phyloP scores from a whole-genome alignment of 1,140 invertebrate species.

The Calosoma granatense region DNA sequence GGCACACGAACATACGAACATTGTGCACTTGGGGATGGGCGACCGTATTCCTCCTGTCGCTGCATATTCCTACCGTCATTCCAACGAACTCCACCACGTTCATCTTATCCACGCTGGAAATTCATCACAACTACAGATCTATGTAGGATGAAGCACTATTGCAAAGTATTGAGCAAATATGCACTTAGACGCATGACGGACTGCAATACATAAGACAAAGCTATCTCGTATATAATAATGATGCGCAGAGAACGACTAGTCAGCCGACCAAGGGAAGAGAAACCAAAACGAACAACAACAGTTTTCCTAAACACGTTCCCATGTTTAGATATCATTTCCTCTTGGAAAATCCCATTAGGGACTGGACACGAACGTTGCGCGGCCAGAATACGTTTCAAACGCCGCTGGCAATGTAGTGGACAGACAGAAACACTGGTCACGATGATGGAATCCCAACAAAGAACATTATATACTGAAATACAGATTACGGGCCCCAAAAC shows the following conservation, averaged over 20 bases:
- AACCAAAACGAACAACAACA: slow-evolving; percentile 5
- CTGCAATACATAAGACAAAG: too few species aligned
- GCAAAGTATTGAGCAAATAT: background rate
- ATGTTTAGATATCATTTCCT: slow-evolving; percentile 20
- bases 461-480: slow-evolving; percentile 7
- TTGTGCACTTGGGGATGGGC: background rate
- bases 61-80: slow-evolving; percentile 3
- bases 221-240: too few species aligned
- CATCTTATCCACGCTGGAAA: background rate
- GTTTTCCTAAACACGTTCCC: slow-evolving; percentile 12
- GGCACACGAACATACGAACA: background rate
- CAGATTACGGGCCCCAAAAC: slow-evolving; percentile 2
- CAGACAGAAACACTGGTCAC: slow-evolving; percentile 2
- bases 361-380: slow-evolving; percentile 13
- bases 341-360: slow-evolving; percentile 17
- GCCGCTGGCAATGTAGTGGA: background rate
- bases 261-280: too few species aligned
- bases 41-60: background rate
- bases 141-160: background rate
- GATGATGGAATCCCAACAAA: slow-evolving; percentile 8
- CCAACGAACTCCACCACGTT: background rate
- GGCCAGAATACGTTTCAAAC: slow-evolving; percentile 6
- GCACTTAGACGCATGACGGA: too few species aligned
- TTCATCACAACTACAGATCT: background rate
- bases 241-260: too few species aligned